Evolutionary conservation across 2,888 invertebrate genomes (phyloP), one percentile per base, ranked within the genome.

Genomic region (Ptychoptera contaminata): DNA sequence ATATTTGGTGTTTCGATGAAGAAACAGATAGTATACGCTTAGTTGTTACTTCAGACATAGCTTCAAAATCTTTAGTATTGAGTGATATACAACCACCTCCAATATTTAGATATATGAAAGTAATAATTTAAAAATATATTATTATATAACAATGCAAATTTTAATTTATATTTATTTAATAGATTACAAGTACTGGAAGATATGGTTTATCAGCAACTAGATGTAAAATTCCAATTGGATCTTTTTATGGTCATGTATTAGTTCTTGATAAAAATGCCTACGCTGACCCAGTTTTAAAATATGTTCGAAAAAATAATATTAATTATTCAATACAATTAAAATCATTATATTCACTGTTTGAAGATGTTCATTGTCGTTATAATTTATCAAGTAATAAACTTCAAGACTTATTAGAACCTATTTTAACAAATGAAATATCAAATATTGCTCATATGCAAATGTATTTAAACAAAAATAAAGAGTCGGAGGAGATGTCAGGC

Each of bases 21-120:
- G 91, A 92, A 58, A 70, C 76, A 0, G 92, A 93, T 64, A 79
- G 82, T 42, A 80, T 82, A 50, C 77, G 91, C 53, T 71, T 94
- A 15, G 85, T 86, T 1, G 80, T 85, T 42, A 82, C 87, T 8
- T 76, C 82, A 0, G 92, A 93, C 61, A 93, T 94, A 53, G 83
- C 84, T n/a, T 74, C 73, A 23, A 81, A 84, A 56, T 83, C 90
- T 44, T 71, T 94, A 23, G 79, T 91, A 40, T 73, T 93, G 52
- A 85, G 80, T 46, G 91, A 93, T 67, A 73, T 94, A 50, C 87
- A 90, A 62, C 92, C 93, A 14, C 82, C 91, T 14, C 87, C 90
- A 1, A 74, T 91, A 12, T 92, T 90, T 58, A 73, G 90, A 55
- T 94, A 78, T 60, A 73, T 93, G 58, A 92, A 92, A 77, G 84